Evolutionary conservation across 1,140 invertebrate genomes (phyloP).

Genomic region (Drosophila paulistorum): DNA sequence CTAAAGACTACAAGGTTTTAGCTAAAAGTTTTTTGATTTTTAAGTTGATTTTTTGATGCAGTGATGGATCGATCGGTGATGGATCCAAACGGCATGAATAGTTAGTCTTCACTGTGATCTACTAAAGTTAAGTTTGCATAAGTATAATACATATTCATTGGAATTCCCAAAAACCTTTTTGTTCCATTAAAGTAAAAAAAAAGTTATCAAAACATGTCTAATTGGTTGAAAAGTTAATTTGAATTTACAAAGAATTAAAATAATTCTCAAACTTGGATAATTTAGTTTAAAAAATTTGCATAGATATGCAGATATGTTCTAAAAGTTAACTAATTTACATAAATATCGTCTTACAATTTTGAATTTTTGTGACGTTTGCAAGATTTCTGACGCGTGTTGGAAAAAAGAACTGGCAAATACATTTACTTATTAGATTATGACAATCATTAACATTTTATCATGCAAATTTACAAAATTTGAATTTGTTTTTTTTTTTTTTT

Average conservation of each 20-base stretch:
- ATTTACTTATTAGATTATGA: constrained; percentile 26
- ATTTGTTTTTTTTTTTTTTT: background rate
- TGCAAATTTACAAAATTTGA: constrained; percentile 32
- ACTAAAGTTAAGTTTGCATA: too few relatives aligned
- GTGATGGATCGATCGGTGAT: too few relatives aligned
- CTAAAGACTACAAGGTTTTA: background rate
- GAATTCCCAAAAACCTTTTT: too few relatives aligned
- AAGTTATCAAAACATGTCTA: too few relatives aligned
- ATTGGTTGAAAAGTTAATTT: too few relatives aligned
- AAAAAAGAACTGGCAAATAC: background rate
- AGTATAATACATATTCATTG: too few relatives aligned
- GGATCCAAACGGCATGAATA: too few relatives aligned
- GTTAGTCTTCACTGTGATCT: too few relatives aligned
- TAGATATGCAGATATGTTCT: background rate
- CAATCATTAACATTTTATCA: constrained; percentile 16
- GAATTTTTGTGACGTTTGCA: background rate
- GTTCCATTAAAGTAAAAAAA: too few relatives aligned
- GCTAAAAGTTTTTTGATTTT: background rate
- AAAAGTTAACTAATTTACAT: background rate
- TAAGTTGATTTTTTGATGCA: too few relatives aligned
- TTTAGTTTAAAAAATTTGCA: background rate
- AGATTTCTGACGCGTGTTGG: background rate
- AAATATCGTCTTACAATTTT: background rate
- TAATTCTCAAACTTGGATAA: background rate
- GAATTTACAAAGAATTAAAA: background rate